Base-by-base conservation (phyloP, 2,797 vertebrate species). In the Coccyzus lansbergi region DNA sequence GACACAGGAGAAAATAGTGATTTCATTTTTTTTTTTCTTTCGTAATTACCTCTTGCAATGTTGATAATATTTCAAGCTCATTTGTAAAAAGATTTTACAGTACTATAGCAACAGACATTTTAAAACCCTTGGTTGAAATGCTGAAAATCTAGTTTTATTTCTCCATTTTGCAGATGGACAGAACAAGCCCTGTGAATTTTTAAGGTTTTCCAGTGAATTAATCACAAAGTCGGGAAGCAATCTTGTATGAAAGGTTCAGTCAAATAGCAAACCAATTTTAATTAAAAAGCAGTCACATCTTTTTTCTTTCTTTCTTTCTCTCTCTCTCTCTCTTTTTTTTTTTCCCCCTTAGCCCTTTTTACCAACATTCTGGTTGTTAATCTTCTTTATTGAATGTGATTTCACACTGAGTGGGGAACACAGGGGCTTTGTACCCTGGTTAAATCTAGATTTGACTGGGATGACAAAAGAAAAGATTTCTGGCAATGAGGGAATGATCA, bases 41-140 rank as follows among this genome's bases (percentile, higher is more conserved):
- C 58, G 42, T 91, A 93, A 92, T 96, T 94, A 87, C 78, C 31
- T 91, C 49, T 83, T 80, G 72, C 24, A 83, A 71, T 89, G 75
- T 82, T 92, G 82, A 76, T 95, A 91, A 59, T 92, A 84, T 92
- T 94, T 94, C 86, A 87, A 42, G 40, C n/a, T 92, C 65, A 93
- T 95, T 93, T 92, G 76, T 90, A 55, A 77, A 86, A 90, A 51
- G 49, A 71, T 85, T 86, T 71, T 78, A 78, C 58, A 95, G 60
- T 48, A 77, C 86, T 95, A 67, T 93, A 91, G 88, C 84, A 93
- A 90, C 84, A 92, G 72, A 31, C 86, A 33, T 87, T 87, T 87
- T 55, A 75, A 94, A 94, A 85, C 36, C 71, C 71, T 89, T 31
- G 1, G 62, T 65, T 55, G 90, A 79, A 85, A 52, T 63, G 75